These are phyloP conservation scores for Chelidonichthys spinosus DNA, from an alignment of 2,797 vertebrate species.

Conservation along the genomic window DNA sequence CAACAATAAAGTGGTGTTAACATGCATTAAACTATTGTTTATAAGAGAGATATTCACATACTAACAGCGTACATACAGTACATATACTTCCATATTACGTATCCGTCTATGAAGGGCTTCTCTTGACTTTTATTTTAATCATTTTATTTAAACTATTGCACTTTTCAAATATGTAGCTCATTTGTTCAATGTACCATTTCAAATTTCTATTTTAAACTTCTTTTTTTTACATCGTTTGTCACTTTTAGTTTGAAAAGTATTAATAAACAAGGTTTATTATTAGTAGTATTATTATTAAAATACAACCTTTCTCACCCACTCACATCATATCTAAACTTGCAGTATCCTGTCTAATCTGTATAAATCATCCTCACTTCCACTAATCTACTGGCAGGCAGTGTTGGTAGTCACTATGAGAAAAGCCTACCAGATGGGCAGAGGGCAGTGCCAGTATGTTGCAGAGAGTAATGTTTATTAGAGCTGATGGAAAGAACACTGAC, in stretches of 20 bases:
- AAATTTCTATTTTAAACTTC: too few species aligned
- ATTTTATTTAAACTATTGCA: too few species aligned
- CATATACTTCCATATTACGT: not conserved
- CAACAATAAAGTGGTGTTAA: not conserved
- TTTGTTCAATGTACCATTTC: too few species aligned
- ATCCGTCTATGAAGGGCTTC: not conserved
- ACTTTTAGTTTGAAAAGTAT: too few species aligned
- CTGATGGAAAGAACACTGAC: conserved; percentile 53
- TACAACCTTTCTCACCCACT: not conserved
- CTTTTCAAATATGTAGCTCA: too few species aligned
- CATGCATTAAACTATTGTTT: not conserved
- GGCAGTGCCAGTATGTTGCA: conserved; percentile 44
- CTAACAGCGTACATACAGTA: not conserved
- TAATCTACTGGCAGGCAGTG: conserved; percentile 37
- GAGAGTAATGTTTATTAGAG: conserved; percentile 58
- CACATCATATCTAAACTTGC: conserved; percentile 2
- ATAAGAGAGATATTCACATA: not conserved
- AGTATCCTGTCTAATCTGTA: conserved; percentile 2
- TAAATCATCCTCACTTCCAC: conserved; percentile 18
- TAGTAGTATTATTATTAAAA: too few species aligned
- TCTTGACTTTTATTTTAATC: too few species aligned
- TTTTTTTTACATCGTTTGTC: too few species aligned
- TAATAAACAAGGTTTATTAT: not conserved
- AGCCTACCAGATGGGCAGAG: conserved; percentile 50
- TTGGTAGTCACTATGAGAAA: conserved; percentile 32